A percentile compares a stretch with the other conserved stretches of the same genome.
These are phyloP conservation scores for Pionites leucogaster DNA, from an alignment of 2,113 vertebrate genomes.

Conservation along the genomic window DNA sequence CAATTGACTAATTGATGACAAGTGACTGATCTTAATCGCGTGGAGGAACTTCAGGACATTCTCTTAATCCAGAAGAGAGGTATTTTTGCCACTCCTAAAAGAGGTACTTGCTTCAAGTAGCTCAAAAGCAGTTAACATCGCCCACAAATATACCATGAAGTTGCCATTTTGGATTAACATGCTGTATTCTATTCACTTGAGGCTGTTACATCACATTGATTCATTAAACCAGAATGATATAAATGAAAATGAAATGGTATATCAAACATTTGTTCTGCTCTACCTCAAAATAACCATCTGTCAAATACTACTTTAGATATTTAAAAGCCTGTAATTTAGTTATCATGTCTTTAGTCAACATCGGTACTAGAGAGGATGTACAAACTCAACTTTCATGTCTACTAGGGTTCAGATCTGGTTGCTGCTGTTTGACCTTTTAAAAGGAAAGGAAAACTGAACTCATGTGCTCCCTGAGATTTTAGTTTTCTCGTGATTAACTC, in stretches of 20 bases:
- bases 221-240: not conserved
- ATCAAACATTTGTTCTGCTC: not conserved
- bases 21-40: slow-evolving; percentile 30
- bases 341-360: not conserved
- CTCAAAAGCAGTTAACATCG: not conserved
- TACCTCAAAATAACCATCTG: not conserved
- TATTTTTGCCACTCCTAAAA: not conserved
- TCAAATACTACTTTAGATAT: not conserved
- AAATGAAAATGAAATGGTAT: not conserved
- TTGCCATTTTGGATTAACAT: not conserved
- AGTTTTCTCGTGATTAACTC: not conserved
- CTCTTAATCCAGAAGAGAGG: not conserved
- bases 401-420: not conserved
- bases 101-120: not conserved
- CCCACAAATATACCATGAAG: not conserved
- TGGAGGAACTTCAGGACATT: not conserved
- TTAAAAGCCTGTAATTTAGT: not conserved
- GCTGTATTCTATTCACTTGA: not conserved
- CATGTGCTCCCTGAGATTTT: not conserved
- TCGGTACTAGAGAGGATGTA: not conserved
- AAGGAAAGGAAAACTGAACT: not conserved
- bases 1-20: slow-evolving; percentile 55
- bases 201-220: not conserved
- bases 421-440: not conserved
- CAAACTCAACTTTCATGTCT: not conserved